phyloP scores from a whole-genome alignment of 2,113 vertebrate species.

The Alosa alosa region DNA sequence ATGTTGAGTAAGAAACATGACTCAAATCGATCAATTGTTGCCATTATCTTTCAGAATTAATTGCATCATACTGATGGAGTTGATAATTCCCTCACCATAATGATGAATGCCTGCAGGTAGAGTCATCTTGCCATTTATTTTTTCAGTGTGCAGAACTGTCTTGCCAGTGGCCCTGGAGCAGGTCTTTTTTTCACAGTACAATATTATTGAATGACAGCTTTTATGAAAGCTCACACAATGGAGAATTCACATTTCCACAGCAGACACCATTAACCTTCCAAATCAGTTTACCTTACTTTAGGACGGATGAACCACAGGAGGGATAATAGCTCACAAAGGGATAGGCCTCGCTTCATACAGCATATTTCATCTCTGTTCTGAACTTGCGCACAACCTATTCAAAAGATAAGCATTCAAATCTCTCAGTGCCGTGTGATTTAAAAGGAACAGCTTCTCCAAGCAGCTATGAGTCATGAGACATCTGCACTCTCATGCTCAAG shows the following conservation, averaged over 20 bases:
- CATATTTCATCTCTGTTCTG: constrained; percentile 2
- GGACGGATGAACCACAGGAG: not conserved
- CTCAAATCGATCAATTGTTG: constrained; percentile 4
- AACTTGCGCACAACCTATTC: not conserved
- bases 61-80: not conserved
- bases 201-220: not conserved
- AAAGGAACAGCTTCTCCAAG: not conserved
- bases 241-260: not conserved
- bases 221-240: not conserved
- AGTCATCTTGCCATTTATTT: not conserved
- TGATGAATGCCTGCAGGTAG: not conserved
- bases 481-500: not conserved
- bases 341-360: not conserved
- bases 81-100: not conserved
- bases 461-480: not conserved
- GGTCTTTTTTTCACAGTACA: not conserved
- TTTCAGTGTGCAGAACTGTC: not conserved
- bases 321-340: not conserved
- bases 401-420: not conserved
- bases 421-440: not conserved
- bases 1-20: not conserved
- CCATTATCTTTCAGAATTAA: not conserved
- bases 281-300: not conserved
- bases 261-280: not conserved
- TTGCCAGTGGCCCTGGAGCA: not conserved